Base-by-base conservation (phyloP, 1,140 invertebrate species). In the Lepidurus packardi region DNA sequence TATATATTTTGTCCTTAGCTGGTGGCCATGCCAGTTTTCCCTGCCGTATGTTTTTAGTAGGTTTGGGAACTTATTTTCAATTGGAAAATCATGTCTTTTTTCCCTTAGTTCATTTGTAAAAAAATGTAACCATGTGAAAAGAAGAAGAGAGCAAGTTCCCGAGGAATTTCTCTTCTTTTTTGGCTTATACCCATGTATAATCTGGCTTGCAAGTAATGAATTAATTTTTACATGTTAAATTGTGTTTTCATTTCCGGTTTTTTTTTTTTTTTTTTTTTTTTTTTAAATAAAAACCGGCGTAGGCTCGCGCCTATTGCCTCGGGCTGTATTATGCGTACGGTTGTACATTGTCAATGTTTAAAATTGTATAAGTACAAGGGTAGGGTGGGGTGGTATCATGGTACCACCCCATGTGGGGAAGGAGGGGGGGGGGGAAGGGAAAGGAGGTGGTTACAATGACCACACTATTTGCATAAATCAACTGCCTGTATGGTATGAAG, bases 181-280 rank as follows among this genome's bases (percentile, higher is more conserved):
- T 13, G 21, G 21, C 53, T 65, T 65, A n/a, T 65, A 21, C 53
- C 53, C 53, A 65, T 65, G 53, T 65, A 65, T 65, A 65, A 65
- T 65, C 53, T 65, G 53, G 53, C 53, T 65, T 65, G 53, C 53
- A 65, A 65, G 53, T 65, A 65, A 65, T 65, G 53, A 65, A 65
- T 65, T 65, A 65, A 65, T 65, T 65, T 65, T 65, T 65, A n/a
- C 53, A 65, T 65, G 53, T 65, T 65, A 65, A 65, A 10, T 10
- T 47, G 3, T 10, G 1, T 47, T 47, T 10, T 47, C 3, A 34
- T 34, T 34, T 34, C 4, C 34, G 34, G n/a, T n/a, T n/a, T n/a
- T n/a, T n/a, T n/a, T n/a, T n/a, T n/a, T n/a, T n/a, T n/a, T n/a
- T n/a, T n/a, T n/a, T n/a, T n/a, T n/a, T n/a, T n/a, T n/a, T n/a